phyloP scores from a whole-genome alignment of 2,888 invertebrate genomes.

The Nephrotoma appendiculata region DNA sequence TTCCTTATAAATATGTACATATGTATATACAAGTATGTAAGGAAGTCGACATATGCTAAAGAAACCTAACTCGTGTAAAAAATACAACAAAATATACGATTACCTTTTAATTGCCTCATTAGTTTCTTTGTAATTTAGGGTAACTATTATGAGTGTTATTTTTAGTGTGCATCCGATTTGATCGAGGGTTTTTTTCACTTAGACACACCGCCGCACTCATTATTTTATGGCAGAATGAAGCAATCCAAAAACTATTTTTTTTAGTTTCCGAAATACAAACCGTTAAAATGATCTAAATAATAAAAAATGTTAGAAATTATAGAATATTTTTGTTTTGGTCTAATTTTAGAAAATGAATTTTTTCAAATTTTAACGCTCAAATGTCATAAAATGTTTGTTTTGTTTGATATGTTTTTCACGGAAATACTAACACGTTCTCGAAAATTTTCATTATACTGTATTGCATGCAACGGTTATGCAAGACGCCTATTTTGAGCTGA shows the following conservation, averaged over 20 bases:
- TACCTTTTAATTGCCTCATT: neutral
- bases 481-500: neutral
- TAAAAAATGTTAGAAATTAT: neutral
- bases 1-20: neutral
- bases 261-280: neutral
- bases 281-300: neutral
- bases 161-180: neutral
- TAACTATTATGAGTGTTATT: neutral
- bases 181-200: neutral
- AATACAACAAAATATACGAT: neutral
- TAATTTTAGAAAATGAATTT: neutral
- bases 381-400: neutral
- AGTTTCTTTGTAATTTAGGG: neutral
- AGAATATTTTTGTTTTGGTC: neutral
- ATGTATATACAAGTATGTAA: neutral
- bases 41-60: neutral
- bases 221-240: neutral
- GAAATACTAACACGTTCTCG: neutral
- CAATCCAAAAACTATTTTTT: neutral
- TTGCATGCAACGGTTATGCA: neutral
- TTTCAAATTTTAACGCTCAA: neutral
- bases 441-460: no score
- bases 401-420: neutral
- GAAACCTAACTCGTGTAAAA: neutral
- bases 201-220: neutral